Evolutionary conservation across 92 coral and sea anemone species (phyloP).

Genomic region (Plumapathes pennacea): DNA sequence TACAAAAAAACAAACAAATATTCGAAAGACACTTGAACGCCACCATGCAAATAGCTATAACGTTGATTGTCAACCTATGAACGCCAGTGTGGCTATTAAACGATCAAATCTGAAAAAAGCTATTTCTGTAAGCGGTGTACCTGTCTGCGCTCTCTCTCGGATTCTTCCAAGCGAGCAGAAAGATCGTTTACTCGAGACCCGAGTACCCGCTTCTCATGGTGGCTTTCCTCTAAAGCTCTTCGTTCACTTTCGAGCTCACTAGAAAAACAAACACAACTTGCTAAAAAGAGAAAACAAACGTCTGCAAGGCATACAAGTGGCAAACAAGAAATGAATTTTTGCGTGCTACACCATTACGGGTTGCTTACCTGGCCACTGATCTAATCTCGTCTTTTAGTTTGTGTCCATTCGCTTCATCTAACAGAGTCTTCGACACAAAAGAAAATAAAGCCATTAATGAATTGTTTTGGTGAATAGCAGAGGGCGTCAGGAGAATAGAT

Average conservation of each 20-base stretch:
- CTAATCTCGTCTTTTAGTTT: slow-evolving; percentile 75
- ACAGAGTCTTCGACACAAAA: slow-evolving; percentile 34
- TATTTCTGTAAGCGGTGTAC: too few species aligned
- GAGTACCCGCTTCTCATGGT: slow-evolving; percentile 71
- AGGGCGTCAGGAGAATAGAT: too few species aligned
- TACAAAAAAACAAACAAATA: slow-evolving; percentile 3
- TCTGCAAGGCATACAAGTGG: background rate
- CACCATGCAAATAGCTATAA: background rate
- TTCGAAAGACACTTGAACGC: background rate
- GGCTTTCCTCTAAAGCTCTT: slow-evolving; percentile 69
- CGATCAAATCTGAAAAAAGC: too few species aligned
- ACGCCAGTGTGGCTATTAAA: too few species aligned
- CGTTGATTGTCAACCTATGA: too few species aligned
- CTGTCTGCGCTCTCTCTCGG: slow-evolving; percentile 86
- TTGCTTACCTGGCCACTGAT: slow-evolving; percentile 68
- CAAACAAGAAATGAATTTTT: background rate
- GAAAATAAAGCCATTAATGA: background rate
- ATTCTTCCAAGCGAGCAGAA: slow-evolving; percentile 62
- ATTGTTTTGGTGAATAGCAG: too few species aligned
- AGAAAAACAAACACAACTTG: background rate
- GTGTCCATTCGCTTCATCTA: slow-evolving; percentile 70
- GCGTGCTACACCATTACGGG: background rate
- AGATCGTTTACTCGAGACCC: slow-evolving; percentile 75
- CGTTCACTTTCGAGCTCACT: slow-evolving; percentile 81
- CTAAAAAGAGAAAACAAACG: background rate